Percentiles rank a stretch among this genome's conserved stretches.
These are phyloP conservation scores for Phrynosoma blainvillii DNA, from an alignment of 2,113 vertebrate species.

Conservation along the genomic window DNA sequence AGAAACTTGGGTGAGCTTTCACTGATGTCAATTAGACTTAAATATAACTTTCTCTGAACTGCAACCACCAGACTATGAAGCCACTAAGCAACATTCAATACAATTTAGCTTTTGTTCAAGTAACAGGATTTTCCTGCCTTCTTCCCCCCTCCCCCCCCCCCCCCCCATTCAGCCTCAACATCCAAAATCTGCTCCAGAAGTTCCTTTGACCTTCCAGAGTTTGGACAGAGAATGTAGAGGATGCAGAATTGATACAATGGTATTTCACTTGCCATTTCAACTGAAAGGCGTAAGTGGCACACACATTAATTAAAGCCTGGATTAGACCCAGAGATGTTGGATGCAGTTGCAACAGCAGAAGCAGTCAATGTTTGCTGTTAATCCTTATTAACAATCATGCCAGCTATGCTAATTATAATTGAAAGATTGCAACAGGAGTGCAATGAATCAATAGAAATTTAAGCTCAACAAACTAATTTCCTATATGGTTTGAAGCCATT, in stretches of 20 bases:
- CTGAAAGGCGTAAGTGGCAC: conserved; percentile 4
- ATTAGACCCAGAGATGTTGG: neutral
- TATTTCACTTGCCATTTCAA: neutral
- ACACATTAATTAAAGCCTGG: conserved; percentile 16
- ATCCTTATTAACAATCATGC: neutral
- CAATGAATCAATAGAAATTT: neutral
- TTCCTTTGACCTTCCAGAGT: neutral
- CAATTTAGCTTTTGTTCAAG: neutral
- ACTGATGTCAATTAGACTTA: neutral
- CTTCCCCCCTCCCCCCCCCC: neutral
- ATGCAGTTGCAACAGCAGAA: neutral
- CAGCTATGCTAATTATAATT: conserved; percentile 25
- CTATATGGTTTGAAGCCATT: neutral
- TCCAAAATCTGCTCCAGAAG: neutral
- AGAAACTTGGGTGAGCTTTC: neutral
- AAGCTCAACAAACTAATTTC: neutral
- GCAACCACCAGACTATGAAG: neutral
- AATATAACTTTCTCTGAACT: neutral
- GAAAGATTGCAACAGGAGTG: neutral
- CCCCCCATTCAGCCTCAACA: too few relatives aligned
- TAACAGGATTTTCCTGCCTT: neutral
- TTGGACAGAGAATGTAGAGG: neutral
- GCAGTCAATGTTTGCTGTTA: fast-evolving
- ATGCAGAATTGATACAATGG: neutral
- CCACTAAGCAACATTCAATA: neutral